Percentiles rank a stretch among this genome's conserved stretches.
Evolutionary conservation across 2,888 invertebrate genomes (phyloP).

Genomic region (Agonopterix arenella): DNA sequence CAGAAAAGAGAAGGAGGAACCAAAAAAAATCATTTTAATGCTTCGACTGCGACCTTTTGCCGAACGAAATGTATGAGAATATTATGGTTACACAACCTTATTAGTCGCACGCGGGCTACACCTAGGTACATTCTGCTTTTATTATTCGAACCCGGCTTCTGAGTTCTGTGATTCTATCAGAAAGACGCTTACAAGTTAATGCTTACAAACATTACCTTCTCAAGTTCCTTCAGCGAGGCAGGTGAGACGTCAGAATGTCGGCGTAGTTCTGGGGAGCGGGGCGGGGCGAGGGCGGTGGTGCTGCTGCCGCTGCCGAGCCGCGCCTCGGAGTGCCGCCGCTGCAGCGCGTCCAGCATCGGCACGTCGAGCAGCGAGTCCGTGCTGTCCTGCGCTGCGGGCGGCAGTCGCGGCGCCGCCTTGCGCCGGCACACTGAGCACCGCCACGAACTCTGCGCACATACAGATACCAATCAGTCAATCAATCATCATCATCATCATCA

Average conservation of each 20-base stretch:
- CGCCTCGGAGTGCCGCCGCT: conserved; percentile 87
- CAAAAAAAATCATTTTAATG: too few species aligned
- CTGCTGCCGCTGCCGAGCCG: conserved; percentile 71
- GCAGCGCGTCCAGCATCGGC: conserved; percentile 86
- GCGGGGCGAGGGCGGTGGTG: conserved; percentile 85
- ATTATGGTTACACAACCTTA: too few species aligned
- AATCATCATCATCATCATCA: too few species aligned
- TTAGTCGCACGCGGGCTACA: too few species aligned
- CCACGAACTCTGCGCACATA: conserved; percentile 81
- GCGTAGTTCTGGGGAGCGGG: conserved; percentile 87
- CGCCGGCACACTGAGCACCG: conserved; percentile 93
- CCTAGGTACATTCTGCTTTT: too few species aligned
- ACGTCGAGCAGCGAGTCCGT: conserved; percentile 90
- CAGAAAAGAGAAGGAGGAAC: too few species aligned
- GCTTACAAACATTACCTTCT: conserved; percentile 80
- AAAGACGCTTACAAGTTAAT: background rate
- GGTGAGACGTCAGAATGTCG: conserved; percentile 92
- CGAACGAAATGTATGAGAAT: too few species aligned
- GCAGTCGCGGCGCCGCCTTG: conserved; percentile 86
- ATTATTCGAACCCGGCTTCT: too few species aligned
- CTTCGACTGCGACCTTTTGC: too few species aligned
- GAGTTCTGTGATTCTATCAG: too few species aligned
- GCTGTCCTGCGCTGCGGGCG: conserved; percentile 86
- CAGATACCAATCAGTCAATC: too few species aligned
- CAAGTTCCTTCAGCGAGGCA: conserved; percentile 91